Evolutionary conservation across 1,140 invertebrate species (phyloP).

Genomic region (Hypsibius dujardini): DNA sequence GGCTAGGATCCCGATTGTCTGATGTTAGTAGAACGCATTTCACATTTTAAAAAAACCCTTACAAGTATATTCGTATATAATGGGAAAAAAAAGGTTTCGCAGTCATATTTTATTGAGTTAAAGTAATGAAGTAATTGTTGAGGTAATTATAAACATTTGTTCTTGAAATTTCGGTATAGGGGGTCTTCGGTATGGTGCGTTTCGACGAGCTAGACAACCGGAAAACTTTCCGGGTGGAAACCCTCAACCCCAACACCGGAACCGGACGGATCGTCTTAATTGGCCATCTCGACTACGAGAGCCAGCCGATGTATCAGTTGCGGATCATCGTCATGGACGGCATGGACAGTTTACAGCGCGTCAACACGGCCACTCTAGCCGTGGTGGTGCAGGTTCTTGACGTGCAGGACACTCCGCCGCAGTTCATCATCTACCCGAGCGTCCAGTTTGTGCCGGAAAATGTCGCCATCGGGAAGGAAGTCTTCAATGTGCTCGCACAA

Average conservation of each 20-base stretch:
- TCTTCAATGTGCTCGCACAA: constrained; percentile 17
- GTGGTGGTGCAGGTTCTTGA: constrained; percentile 69
- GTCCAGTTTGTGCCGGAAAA: constrained; percentile 53
- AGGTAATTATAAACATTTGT: no score
- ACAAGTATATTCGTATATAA: no score
- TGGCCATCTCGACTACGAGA: constrained; percentile 63
- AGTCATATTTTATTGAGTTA: no score
- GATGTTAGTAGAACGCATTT: no score
- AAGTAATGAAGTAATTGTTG: no score
- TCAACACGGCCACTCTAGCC: constrained; percentile 64
- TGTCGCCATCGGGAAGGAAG: constrained; percentile 13
- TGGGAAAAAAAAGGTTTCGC: no score
- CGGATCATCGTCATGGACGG: constrained; percentile 60
- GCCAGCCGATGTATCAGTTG: constrained; percentile 66
- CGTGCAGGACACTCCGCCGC: constrained; percentile 71
- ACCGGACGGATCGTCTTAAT: constrained; percentile 42
- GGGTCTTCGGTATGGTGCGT: constrained; percentile 65
- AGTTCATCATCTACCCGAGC: constrained; percentile 65
- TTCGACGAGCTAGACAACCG: constrained; percentile 39
- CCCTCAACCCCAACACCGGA: constrained; percentile 19
- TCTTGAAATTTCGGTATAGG: constrained; percentile 34
- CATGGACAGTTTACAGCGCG: constrained; percentile 30
- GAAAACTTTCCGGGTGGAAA: constrained; percentile 19
- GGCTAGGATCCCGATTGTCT: no score
- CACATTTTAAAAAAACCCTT: no score